A percentile compares a stretch with the other conserved stretches of the same genome.
phyloP scores from a whole-genome alignment of 2,797 vertebrate species.

The Poliocrania exsul region DNA sequence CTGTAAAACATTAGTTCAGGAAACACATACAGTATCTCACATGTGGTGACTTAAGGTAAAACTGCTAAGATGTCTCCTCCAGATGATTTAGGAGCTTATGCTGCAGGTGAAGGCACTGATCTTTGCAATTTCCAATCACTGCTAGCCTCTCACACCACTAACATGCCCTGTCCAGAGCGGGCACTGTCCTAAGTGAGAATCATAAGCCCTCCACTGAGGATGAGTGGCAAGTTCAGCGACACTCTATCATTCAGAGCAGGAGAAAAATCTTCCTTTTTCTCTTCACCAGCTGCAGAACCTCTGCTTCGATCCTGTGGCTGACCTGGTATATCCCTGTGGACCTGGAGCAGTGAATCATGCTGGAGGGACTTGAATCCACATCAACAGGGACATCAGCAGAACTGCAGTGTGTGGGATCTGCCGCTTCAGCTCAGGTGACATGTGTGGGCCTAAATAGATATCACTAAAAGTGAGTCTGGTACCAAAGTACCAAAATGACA shows the following conservation, averaged over 20 bases:
- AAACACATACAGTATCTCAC: neutral
- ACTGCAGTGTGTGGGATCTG: rapidly evolving
- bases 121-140: neutral
- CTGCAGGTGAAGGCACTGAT: neutral
- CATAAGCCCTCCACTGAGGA: rapidly evolving
- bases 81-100: neutral
- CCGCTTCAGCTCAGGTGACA: neutral
- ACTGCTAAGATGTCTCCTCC: neutral
- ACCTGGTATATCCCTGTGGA: rapidly evolving
- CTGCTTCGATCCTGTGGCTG: neutral
- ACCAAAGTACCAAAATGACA: neutral
- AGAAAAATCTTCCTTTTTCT: neutral
- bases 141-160: neutral
- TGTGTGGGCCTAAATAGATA: neutral
- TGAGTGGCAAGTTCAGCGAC: neutral
- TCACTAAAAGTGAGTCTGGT: neutral
- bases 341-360: neutral
- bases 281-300: neutral
- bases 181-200: neutral
- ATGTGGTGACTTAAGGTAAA: neutral
- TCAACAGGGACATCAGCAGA: neutral
- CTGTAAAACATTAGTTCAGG: neutral
- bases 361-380: neutral
- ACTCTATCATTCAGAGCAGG: neutral
- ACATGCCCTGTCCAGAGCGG: rapidly evolving